Evolutionary conservation across 2,888 invertebrate species (phyloP), one percentile per base, ranked within the genome.

Genomic region (Chamaedrilus cognettii): DNA sequence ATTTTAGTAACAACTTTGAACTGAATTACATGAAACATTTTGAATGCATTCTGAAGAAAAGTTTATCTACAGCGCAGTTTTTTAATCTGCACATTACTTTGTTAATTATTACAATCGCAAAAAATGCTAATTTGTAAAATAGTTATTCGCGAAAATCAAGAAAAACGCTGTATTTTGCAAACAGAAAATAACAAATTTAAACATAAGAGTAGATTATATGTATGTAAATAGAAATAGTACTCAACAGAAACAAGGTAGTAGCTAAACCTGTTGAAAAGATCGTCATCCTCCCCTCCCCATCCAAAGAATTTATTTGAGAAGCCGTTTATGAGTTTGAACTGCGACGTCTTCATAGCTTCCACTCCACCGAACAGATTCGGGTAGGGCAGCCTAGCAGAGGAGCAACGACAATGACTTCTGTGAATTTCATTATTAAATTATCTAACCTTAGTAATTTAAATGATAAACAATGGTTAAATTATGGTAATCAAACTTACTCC

Each of bases 221-320:
- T 11, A 60, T 19, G 23, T 34, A 60, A 34, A 23, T 5, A 33
- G 7, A 32, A 4, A 3, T n/a, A n/a, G n/a, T n/a, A n/a, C n/a
- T 30, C 11, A 28, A 26, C 28, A 56, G 28, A 64, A 35, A 11
- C 15, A 59, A 19, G 28, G 34, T n/a, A n/a, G n/a, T n/a, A n/a
- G n/a, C n/a, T n/a, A n/a, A n/a, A 70, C 70, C 70, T 65, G 5
- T 66, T 62, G 59, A 42, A 65, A 1, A 70, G 57, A 34, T 70
- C 70, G 26, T 70, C 70, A 58, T 70, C 70, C 58, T 70, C 70
- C 2, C 67, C 70, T 30, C 70, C 70, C 70, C 70, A 70, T 31
- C 70, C 70, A 35, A 68, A 70, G 68, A 58, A 70, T 34, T 7
- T 42, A 62, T 70, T 70, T 5, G 68, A 68, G 57, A 70, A 70